phyloP scores from a whole-genome alignment of 2,113 vertebrate species.

The Neofelis nebulosa region DNA sequence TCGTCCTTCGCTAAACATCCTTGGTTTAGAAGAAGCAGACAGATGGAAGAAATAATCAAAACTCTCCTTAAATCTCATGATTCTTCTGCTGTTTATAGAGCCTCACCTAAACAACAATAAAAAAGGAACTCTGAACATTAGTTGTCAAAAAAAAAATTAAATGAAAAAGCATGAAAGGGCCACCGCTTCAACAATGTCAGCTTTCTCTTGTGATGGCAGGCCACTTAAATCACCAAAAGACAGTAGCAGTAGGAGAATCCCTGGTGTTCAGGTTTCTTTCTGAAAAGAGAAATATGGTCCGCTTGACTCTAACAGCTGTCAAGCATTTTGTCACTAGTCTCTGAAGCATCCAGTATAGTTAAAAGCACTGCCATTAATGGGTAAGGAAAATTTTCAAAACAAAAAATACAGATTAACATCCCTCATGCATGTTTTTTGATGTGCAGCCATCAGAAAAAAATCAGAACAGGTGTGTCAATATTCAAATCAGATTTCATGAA shows the following conservation, averaged over 20 bases:
- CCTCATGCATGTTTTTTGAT: not conserved
- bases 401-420: not conserved
- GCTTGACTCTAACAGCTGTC: not conserved
- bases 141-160: constrained; percentile 23
- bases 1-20: not conserved
- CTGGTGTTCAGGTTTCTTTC: constrained; percentile 58
- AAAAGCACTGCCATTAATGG: not conserved
- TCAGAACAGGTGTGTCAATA: not conserved
- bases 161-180: constrained; percentile 6
- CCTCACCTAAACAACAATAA: not conserved
- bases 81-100: constrained; percentile 12
- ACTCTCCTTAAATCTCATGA: not conserved
- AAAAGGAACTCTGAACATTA: not conserved
- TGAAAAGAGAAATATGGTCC: constrained; percentile 16
- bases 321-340: constrained; percentile 37
- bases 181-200: not conserved
- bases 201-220: constrained; percentile 19
- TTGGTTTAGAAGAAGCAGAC: not conserved
- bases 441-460: not conserved
- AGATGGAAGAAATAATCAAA: not conserved
- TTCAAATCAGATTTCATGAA: not conserved
- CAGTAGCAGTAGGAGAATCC: not conserved
- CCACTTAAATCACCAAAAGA: constrained; percentile 46
- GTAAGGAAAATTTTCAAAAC: not conserved
- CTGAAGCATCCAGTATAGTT: not conserved